Percentiles rank a stretch among this genome's conserved stretches.
Conservation (phyloP, 2,113 vertebrate genomes). For the Hiodon alosoides region DNA sequence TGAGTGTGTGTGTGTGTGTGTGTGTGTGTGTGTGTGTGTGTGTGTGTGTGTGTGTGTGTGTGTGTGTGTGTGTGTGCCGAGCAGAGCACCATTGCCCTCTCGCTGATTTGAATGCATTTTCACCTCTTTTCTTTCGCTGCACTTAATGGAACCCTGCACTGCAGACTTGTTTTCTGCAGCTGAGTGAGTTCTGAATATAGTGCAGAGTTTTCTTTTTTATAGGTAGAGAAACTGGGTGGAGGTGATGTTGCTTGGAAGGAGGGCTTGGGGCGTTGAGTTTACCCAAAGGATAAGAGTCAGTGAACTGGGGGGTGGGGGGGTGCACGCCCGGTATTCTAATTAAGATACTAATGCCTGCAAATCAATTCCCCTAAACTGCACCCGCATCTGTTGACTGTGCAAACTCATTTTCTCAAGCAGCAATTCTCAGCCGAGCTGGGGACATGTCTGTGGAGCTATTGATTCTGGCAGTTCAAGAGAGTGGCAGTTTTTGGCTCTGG, state of each 20-base stretch:
- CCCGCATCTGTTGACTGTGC: constrained; percentile 7
- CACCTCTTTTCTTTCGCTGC: background rate
- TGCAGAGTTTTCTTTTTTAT: constrained; percentile 30
- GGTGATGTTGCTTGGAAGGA: constrained; percentile 2
- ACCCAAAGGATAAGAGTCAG: constrained; percentile 68
- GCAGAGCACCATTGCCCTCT: constrained; percentile 4
- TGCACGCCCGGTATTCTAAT: constrained; percentile 50
- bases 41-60: no score
- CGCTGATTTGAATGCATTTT: background rate
- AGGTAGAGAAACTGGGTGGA: constrained; percentile 41
- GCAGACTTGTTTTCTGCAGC: constrained; percentile 32
- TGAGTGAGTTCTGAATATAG: constrained; percentile 43
- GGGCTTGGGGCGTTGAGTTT: constrained; percentile 47
- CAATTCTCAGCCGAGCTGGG: constrained; percentile 43
- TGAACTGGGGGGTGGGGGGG: constrained; percentile 61
- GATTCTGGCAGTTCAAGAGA: constrained; percentile 40
- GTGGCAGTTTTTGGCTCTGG: background rate
- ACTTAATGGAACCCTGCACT: background rate
- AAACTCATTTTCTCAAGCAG: constrained; percentile 20
- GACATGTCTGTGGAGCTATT: constrained; percentile 43
- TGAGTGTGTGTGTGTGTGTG: background rate
- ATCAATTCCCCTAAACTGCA: constrained; percentile 10
- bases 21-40: constrained; percentile 1
- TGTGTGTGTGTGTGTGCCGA: background rate
- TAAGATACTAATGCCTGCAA: constrained; percentile 58